Base-by-base conservation (phyloP, 2,113 vertebrate genomes). In the Cynoglossus semilaevis region DNA sequence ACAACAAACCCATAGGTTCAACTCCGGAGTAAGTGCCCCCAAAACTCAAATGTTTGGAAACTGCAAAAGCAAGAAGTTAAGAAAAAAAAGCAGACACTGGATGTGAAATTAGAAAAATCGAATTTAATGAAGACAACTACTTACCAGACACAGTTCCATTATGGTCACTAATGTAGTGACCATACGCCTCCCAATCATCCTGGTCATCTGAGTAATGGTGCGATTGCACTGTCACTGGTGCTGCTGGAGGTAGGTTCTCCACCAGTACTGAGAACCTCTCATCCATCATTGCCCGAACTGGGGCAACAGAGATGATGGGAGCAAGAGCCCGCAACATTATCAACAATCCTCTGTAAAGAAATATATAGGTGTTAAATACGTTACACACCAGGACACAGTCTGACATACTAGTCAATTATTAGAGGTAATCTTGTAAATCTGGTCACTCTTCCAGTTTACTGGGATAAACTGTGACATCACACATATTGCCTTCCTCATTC, bases 1-100 rank as follows among this genome's bases (percentile, higher is more conserved):
- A 90, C 46, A 91, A 41, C 74, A 91, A 76, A 22, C 88, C 91
- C 90, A 90, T 91, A 9, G 78, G 42, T 52, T 91, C 90, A 17
- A 22, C 74, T 6, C 90, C 91, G 1, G 38, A 41, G 70, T 90
- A 92, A 0, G 90, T 89, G 2, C 91, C 91, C 45, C 90, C 89
- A 1, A 85, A 15, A 50, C 89, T 88, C 12, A 60, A 9, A 63
- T 88, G 80, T 1, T 86, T 77, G 5, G 76, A 49, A 45, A 87
- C 90, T 91, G 37, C 11, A 74, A 17, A 48, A 49, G 14, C 16
- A 64, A 29, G 14, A 22, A 15, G n/a, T 16, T 42, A 14, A 42
- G 15, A 1, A 14, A 42, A 13, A 37, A 40, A 3, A 9, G 3
- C 12, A 40, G 12, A 7, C 8, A 38, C 9, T 38, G 8, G 37